Conservation (phyloP, 2,113 vertebrate species). For the Petrocephalus zakoni region DNA sequence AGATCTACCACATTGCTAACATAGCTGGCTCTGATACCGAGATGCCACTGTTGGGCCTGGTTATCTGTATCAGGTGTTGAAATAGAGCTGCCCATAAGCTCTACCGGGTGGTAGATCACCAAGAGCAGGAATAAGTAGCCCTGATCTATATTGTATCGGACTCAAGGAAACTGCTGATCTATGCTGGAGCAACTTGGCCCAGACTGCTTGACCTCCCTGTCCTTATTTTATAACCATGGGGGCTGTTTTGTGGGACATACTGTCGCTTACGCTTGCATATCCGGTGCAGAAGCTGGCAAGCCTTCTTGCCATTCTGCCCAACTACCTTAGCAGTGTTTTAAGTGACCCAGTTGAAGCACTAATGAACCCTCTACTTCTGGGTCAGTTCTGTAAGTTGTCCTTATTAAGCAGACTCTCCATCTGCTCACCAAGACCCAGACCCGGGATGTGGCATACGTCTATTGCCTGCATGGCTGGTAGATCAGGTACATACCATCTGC, state of each 20-base stretch:
- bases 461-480: neutral
- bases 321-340: neutral
- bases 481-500: neutral
- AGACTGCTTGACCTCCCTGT: neutral
- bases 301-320: neutral
- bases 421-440: neutral
- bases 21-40: neutral
- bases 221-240: neutral
- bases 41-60: neutral
- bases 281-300: neutral
- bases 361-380: neutral
- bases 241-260: neutral
- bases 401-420: conserved; percentile 6
- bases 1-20: neutral
- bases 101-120: neutral
- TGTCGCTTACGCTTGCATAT: neutral
- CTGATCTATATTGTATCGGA: neutral
- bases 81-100: neutral
- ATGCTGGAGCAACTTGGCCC: neutral
- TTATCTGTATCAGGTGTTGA: neutral
- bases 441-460: neutral
- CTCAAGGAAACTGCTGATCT: neutral
- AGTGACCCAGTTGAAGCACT: neutral
- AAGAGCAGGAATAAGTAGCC: neutral
- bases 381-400: neutral